These are phyloP conservation scores for Zaprionus obscuricornis DNA, from an alignment of 2,888 invertebrate species.

Conservation along the genomic window DNA sequence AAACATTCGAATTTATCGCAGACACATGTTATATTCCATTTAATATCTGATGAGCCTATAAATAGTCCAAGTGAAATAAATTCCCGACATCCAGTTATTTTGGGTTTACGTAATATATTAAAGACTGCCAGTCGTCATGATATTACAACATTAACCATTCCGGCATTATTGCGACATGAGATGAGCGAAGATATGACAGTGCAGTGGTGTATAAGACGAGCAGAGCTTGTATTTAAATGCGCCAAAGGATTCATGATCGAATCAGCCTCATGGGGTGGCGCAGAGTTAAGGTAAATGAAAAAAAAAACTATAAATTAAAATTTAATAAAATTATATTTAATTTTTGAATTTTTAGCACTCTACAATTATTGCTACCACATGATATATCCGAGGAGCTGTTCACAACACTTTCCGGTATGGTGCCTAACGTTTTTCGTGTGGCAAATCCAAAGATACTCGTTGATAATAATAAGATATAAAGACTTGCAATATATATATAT, in stretches of 20 bases:
- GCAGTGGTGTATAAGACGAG: constrained; percentile 97
- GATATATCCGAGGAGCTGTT: constrained; percentile 93
- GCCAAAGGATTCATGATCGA: constrained; percentile 99
- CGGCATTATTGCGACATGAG: constrained; percentile 95
- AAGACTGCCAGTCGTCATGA: constrained; percentile 98
- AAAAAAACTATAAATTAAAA: neutral
- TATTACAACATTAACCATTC: constrained; percentile 95
- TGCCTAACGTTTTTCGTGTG: constrained; percentile 96
- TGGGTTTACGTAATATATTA: constrained; percentile 96
- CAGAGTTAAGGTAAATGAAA: constrained; percentile 89
- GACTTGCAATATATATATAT: constrained; percentile 59
- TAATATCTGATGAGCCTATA: constrained; percentile 93
- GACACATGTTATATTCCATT: constrained; percentile 97
- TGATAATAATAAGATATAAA: constrained; percentile 74
- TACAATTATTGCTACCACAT: constrained; percentile 88
- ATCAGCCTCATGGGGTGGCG: constrained; percentile 96
- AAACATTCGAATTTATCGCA: constrained; percentile 97
- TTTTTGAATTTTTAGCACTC: constrained; percentile 65
- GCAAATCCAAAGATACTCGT: constrained; percentile 95
- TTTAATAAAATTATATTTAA: neutral
- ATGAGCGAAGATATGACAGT: constrained; percentile 99
- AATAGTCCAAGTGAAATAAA: constrained; percentile 92
- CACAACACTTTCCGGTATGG: constrained; percentile 91
- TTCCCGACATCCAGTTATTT: constrained; percentile 96
- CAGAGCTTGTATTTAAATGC: constrained; percentile 99